Evolutionary conservation across 2,797 vertebrate genomes (phyloP).

Genomic region (Remorina albescens): DNA sequence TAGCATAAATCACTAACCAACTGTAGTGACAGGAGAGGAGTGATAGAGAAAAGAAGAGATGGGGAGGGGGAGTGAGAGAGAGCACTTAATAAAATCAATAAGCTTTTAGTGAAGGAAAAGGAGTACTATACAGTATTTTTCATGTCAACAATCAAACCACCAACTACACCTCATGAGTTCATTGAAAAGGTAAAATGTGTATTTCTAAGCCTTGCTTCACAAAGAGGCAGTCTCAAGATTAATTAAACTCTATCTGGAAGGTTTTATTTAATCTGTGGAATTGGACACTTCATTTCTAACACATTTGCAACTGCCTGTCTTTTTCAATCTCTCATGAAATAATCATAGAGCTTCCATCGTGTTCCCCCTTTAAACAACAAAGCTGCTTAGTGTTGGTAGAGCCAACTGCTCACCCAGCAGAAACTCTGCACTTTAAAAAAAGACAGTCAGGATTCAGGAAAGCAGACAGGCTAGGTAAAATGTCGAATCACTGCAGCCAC

Average conservation of each 20-base stretch:
- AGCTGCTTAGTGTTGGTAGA: slow-evolving; percentile 51
- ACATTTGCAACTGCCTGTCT: neutral
- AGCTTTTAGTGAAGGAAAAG: slow-evolving; percentile 55
- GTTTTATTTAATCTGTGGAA: neutral
- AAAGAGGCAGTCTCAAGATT: neutral
- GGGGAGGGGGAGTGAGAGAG: neutral
- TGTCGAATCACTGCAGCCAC: slow-evolving; percentile 71
- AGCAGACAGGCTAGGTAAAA: slow-evolving; percentile 46
- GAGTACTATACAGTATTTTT: slow-evolving; percentile 16
- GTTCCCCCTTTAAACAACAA: slow-evolving; percentile 46
- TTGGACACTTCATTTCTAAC: neutral
- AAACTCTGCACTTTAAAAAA: slow-evolving; percentile 51
- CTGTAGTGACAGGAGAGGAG: slow-evolving; percentile 6
- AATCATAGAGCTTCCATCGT: slow-evolving; percentile 16
- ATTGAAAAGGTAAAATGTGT: slow-evolving; percentile 14
- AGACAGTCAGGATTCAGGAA: slow-evolving; percentile 25
- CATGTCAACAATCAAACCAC: slow-evolving; percentile 42
- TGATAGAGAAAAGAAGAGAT: slow-evolving; percentile 5
- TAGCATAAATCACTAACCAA: slow-evolving; percentile 13
- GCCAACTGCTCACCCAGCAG: slow-evolving; percentile 51
- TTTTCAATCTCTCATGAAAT: slow-evolving; percentile 25
- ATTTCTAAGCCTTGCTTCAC: slow-evolving; percentile 2
- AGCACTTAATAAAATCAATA: slow-evolving; percentile 64
- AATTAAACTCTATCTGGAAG: neutral
- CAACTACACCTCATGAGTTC: slow-evolving; percentile 12